Evolutionary conservation across 1,140 invertebrate species (phyloP).

Genomic region (Drosophila eugracilis): DNA sequence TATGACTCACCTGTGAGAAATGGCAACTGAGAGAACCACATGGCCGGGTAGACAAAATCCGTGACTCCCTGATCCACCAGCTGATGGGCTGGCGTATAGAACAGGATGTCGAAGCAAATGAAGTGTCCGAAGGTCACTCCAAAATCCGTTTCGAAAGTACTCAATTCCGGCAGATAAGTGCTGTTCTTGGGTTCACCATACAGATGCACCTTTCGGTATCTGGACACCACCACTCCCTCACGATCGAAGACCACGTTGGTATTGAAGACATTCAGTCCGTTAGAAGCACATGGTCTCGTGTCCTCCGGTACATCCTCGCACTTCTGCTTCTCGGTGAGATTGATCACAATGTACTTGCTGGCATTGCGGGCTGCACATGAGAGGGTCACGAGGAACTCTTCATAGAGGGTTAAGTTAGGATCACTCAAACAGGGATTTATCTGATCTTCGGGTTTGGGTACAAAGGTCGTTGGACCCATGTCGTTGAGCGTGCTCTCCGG

Average conservation of each 20-base stretch:
- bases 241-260: constrained; percentile 90
- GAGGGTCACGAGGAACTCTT: constrained; percentile 52
- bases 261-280: constrained; percentile 87
- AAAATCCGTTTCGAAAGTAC: constrained; percentile 91
- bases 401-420: constrained; percentile 15
- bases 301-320: constrained; percentile 85
- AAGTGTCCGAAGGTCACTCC: constrained; percentile 92
- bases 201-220: constrained; percentile 92
- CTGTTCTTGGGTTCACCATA: constrained; percentile 84
- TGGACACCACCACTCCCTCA: constrained; percentile 86
- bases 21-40: constrained; percentile 90
- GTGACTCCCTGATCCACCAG: constrained; percentile 84
- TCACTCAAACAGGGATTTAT: constrained; percentile 51
- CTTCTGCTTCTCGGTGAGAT: constrained; percentile 88
- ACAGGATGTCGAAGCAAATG: constrained; percentile 92
- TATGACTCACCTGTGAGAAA: constrained; percentile 88
- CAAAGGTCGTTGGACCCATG: constrained; percentile 37
- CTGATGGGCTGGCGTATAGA: constrained; percentile 86
- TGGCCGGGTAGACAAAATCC: constrained; percentile 90
- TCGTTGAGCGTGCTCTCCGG: constrained; percentile 89
- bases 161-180: constrained; percentile 80
- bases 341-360: constrained; percentile 88
- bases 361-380: constrained; percentile 66
- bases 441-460: constrained; percentile 44
- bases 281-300: constrained; percentile 66